Evolutionary conservation across 2,113 vertebrate species (phyloP).

Genomic region (Cynocephalus volans): DNA sequence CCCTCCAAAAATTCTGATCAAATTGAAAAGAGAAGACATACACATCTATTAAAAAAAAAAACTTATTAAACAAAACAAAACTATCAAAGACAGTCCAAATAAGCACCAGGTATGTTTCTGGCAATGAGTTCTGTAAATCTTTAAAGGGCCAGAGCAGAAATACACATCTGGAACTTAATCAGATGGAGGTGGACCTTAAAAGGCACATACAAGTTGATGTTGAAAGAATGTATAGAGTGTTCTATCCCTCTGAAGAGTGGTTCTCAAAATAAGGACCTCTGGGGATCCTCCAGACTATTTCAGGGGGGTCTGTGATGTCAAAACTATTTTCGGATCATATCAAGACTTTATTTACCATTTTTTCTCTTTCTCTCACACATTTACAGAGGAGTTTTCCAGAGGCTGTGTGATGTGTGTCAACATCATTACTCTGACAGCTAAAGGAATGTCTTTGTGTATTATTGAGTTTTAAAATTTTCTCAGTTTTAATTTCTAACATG

Average conservation of each 20-base stretch:
- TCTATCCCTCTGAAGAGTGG: neutral
- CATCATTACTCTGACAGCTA: neutral
- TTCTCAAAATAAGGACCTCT: neutral
- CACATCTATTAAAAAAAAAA: neutral
- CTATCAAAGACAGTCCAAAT: neutral
- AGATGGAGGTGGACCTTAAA: neutral
- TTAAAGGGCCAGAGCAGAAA: neutral
- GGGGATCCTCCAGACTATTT: neutral
- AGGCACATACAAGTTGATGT: neutral
- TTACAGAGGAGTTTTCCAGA: neutral
- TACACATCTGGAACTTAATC: neutral
- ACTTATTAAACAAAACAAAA: slow-evolving; percentile 19
- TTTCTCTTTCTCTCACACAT: neutral
- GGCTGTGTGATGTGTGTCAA: neutral
- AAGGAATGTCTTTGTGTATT: neutral
- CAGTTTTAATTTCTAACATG: slow-evolving; percentile 8
- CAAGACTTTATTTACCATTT: neutral
- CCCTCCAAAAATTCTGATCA: slow-evolving; percentile 17
- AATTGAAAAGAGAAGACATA: neutral
- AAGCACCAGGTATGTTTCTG: neutral
- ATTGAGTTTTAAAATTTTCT: neutral
- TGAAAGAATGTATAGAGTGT: neutral
- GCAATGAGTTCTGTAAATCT: neutral
- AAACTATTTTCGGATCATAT: neutral
- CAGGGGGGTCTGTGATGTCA: neutral